A percentile compares a stretch with the other conserved stretches of the same genome.
These are phyloP conservation scores for Brachystomella parvula DNA, from an alignment of 1,140 invertebrate species.

Conservation along the genomic window DNA sequence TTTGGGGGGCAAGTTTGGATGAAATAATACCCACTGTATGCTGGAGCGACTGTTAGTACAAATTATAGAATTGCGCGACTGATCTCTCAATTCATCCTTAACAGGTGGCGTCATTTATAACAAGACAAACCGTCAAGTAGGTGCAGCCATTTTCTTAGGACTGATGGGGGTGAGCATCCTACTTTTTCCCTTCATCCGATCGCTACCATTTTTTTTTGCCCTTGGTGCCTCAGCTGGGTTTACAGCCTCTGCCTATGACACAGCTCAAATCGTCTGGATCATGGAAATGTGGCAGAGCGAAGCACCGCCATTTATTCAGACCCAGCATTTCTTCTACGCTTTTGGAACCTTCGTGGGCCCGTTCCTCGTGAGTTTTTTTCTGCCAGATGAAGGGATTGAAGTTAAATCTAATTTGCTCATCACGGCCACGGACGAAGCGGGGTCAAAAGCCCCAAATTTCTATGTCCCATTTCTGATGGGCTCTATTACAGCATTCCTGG, in stretches of 20 bases:
- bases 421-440: neutral
- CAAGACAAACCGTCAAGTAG: slow-evolving; percentile 2
- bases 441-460: neutral
- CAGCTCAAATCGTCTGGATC: slow-evolving; percentile 24
- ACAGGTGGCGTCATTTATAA: slow-evolving; percentile 8
- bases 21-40: too few species aligned
- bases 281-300: slow-evolving; percentile 23
- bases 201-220: neutral
- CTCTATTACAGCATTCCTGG: neutral
- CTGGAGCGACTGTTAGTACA: too few species aligned
- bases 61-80: neutral
- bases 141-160: neutral
- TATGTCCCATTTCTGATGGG: neutral
- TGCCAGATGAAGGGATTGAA: neutral
- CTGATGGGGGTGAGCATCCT: neutral
- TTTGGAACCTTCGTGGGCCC: slow-evolving; percentile 9
- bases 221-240: neutral
- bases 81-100: neutral
- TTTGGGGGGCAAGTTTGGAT: neutral
- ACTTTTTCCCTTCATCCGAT: neutral
- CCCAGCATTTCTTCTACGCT: slow-evolving; percentile 16
- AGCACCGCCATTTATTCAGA: slow-evolving; percentile 16
- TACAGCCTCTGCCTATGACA: slow-evolving; percentile 6
- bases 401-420: neutral
- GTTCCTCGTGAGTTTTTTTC: slow-evolving; percentile 11